phyloP scores from a whole-genome alignment of 1,140 invertebrate genomes.

The Halyomorpha halys region DNA sequence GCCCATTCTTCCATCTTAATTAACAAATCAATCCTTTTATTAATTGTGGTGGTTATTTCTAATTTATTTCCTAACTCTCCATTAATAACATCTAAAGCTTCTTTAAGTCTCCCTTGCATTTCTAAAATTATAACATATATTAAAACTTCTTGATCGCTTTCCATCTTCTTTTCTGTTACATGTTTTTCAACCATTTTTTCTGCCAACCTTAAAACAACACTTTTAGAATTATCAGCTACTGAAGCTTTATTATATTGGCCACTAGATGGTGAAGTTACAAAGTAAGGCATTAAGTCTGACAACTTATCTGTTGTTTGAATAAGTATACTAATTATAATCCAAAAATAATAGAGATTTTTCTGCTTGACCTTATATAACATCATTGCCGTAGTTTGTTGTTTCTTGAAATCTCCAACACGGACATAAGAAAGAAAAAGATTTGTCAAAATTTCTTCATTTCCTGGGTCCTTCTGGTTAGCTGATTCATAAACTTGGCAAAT shows the following conservation, averaged over 20 bases:
- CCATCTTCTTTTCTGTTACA: conserved; percentile 76
- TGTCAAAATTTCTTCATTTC: conserved; percentile 83
- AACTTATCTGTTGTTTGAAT: conserved; percentile 56
- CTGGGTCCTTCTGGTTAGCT: conserved; percentile 72
- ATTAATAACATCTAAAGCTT: conserved; percentile 68
- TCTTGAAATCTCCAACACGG: conserved; percentile 75
- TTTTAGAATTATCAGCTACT: conserved; percentile 13
- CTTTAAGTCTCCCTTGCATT: conserved; percentile 65
- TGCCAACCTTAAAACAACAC: conserved; percentile 12
- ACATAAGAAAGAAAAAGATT: conserved; percentile 95
- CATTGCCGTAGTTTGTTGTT: conserved; percentile 83
- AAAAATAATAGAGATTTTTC: conserved; percentile 96
- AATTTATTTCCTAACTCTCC: conserved; percentile 49
- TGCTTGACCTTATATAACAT: conserved; percentile 78
- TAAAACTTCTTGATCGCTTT: conserved; percentile 86
- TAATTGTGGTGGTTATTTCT: conserved; percentile 14
- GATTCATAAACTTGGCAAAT: conserved; percentile 83
- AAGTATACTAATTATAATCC: conserved; percentile 92
- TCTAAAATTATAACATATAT: conserved; percentile 86
- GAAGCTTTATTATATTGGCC: not conserved
- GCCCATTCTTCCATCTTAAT: conserved; percentile 61
- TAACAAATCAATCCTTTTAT: conserved; percentile 49
- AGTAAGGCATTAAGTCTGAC: conserved; percentile 21
- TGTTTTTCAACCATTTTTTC: conserved; percentile 65
- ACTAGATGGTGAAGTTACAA: conserved; percentile 16